phyloP scores from a whole-genome alignment of 1,140 invertebrate genomes.

The Hylyphantes graminicola region DNA sequence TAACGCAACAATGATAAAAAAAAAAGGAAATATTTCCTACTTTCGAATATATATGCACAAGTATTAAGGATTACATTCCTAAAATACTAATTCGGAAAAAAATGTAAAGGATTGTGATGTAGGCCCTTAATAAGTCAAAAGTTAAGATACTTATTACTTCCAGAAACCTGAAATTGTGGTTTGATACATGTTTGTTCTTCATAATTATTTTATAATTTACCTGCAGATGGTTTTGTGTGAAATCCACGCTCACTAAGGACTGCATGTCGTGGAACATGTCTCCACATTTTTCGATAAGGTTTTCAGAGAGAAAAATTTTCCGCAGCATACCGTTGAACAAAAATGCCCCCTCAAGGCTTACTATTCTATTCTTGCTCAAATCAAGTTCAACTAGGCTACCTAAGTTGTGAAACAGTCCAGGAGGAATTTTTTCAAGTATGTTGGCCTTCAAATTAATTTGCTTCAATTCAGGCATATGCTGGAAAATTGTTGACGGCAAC shows the following conservation, averaged over 20 bases:
- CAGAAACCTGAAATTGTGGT: background rate
- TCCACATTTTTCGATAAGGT: background rate
- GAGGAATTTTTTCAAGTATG: background rate
- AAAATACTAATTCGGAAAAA: background rate
- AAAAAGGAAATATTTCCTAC: background rate
- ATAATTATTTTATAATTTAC: background rate
- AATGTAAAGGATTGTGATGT: background rate
- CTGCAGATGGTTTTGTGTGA: background rate
- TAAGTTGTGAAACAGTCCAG: conserved; percentile 5
- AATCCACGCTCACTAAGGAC: background rate
- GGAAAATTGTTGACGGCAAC: background rate
- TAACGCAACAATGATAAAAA: background rate
- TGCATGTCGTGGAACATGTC: background rate
- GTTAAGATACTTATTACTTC: too few species aligned
- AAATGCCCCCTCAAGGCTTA: background rate
- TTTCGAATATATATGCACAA: background rate
- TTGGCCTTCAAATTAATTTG: conserved; percentile 7
- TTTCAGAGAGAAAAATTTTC: background rate
- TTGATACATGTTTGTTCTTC: background rate
- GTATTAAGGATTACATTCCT: background rate
- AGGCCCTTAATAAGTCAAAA: too few species aligned
- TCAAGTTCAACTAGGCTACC: background rate
- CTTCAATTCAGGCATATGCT: background rate
- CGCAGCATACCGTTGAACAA: too few species aligned
- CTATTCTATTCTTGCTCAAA: background rate